A percentile compares a stretch with the other conserved stretches of the same genome.
Evolutionary conservation across 2,113 vertebrate species (phyloP).

Genomic region (Sylvilagus bachmani): DNA sequence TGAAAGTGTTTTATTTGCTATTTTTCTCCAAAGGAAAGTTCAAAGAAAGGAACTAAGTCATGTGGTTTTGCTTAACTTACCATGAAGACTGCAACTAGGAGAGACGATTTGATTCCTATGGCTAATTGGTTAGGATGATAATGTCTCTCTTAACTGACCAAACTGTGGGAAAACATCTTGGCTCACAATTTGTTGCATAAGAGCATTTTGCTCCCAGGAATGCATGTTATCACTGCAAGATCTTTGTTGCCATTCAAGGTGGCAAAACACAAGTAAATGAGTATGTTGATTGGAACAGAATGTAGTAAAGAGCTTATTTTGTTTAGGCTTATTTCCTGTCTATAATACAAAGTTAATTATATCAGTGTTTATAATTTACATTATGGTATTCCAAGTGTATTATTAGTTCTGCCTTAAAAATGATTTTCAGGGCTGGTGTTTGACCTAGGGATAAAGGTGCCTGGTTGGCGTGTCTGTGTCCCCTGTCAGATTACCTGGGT

Average conservation of each 20-base stretch:
- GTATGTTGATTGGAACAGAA: neutral
- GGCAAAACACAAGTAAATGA: constrained; percentile 45
- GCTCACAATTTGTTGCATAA: constrained; percentile 59
- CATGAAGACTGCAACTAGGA: constrained; percentile 35
- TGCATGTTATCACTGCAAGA: neutral
- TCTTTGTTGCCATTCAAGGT: constrained; percentile 27
- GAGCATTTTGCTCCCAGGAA: constrained; percentile 55
- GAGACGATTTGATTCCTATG: constrained; percentile 57
- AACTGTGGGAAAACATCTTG: constrained; percentile 51
- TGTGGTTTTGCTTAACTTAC: constrained; percentile 69
- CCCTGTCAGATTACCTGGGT: too few species aligned
- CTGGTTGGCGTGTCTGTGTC: too few species aligned
- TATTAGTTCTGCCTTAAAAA: neutral
- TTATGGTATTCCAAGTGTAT: neutral
- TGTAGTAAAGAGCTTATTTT: neutral
- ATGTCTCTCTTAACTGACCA: constrained; percentile 51
- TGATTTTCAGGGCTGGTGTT: neutral
- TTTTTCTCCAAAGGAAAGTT: constrained; percentile 55
- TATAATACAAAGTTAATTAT: neutral
- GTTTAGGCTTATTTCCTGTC: neutral
- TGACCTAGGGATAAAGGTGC: too few species aligned
- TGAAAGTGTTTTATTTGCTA: constrained; percentile 45
- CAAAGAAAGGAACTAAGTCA: constrained; percentile 80
- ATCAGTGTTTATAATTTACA: constrained; percentile 15
- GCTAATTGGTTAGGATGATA: constrained; percentile 31